Conservation (phyloP, 2,113 vertebrate species). For the Cathartes aura region DNA sequence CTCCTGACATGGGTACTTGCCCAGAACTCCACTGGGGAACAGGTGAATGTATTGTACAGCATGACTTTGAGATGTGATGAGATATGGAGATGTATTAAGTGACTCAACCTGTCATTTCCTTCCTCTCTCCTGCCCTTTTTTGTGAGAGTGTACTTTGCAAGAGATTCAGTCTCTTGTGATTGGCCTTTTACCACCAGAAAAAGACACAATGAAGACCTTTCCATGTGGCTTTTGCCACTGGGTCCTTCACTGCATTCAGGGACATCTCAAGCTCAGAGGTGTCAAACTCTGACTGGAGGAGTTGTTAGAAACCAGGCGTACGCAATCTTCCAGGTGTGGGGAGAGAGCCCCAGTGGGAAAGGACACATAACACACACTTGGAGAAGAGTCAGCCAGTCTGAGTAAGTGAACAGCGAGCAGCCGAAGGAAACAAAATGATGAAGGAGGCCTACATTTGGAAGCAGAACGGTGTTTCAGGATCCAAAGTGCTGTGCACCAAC, state of each 20-base stretch:
- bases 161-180: neutral
- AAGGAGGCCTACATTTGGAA: constrained; percentile 10
- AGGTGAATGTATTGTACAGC: neutral
- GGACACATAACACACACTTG: neutral
- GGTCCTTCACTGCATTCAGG: neutral
- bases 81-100: neutral
- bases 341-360: neutral
- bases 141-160: neutral
- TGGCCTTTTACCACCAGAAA: neutral
- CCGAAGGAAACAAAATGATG: neutral
- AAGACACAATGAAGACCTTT: neutral
- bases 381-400: neutral
- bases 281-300: neutral
- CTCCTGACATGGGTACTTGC: neutral
- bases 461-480: constrained; percentile 27
- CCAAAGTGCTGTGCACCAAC: constrained; percentile 33
- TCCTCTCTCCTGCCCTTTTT: neutral
- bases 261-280: neutral
- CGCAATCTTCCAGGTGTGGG: neutral
- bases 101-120: neutral
- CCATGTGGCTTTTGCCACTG: neutral
- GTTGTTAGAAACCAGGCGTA: neutral
- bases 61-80: neutral
- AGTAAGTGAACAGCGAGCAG: neutral
- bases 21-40: neutral